Evolutionary conservation across 2,113 vertebrate genomes (phyloP).

Genomic region (Nematolebias whitei): DNA sequence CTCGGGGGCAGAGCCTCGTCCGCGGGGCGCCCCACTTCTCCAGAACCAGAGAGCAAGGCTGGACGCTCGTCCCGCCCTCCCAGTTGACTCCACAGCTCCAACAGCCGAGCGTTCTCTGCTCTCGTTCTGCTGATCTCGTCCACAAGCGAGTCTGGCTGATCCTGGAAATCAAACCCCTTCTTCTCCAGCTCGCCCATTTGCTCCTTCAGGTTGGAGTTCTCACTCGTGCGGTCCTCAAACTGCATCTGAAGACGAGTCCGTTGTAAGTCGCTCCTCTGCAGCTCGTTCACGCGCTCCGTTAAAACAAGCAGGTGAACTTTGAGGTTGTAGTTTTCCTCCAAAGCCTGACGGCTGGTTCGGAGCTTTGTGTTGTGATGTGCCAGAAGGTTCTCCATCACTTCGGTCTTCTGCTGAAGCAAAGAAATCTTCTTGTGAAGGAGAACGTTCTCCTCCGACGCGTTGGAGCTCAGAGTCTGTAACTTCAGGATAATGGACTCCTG

Average conservation of each 20-base stretch:
- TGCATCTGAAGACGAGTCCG: slow-evolving; percentile 42
- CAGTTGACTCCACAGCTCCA: background rate
- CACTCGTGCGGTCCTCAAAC: slow-evolving; percentile 66
- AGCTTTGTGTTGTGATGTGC: slow-evolving; percentile 54
- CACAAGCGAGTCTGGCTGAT: slow-evolving; percentile 35
- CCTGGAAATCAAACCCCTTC: slow-evolving; percentile 32
- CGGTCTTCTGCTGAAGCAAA: slow-evolving; percentile 72
- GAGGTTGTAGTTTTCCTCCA: slow-evolving; percentile 72
- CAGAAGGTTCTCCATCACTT: slow-evolving; percentile 71
- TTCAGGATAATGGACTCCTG: slow-evolving; percentile 32
- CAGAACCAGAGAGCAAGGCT: too few species aligned
- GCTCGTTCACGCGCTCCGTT: slow-evolving; percentile 54
- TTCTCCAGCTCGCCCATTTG: slow-evolving; percentile 60
- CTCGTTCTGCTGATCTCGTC: slow-evolving; percentile 51
- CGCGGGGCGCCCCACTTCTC: background rate
- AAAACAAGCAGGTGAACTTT: slow-evolving; percentile 61
- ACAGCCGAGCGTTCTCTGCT: slow-evolving; percentile 57
- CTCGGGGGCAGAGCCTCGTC: slow-evolving; percentile 58
- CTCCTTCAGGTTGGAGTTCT: slow-evolving; percentile 54
- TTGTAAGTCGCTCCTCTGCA: slow-evolving; percentile 52
- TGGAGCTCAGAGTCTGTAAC: slow-evolving; percentile 70
- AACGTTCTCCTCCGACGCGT: slow-evolving; percentile 69
- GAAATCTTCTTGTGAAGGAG: slow-evolving; percentile 74
- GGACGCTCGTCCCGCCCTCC: too few species aligned
- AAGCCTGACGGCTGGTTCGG: slow-evolving; percentile 50